A percentile compares a stretch with the other conserved stretches of the same genome.
Evolutionary conservation across 1,140 invertebrate genomes (phyloP).

Genomic region (Berghia stephanieae): DNA sequence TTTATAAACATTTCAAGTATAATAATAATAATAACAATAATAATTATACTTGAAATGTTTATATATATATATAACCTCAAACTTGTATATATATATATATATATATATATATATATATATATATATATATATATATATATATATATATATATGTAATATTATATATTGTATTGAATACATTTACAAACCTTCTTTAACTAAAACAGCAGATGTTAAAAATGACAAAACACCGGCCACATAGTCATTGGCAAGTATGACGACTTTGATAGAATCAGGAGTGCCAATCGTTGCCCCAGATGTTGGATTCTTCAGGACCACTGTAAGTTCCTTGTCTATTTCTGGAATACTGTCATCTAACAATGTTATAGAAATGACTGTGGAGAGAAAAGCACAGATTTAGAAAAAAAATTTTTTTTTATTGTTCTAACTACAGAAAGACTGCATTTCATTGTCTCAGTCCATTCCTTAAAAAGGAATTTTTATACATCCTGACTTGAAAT

Average conservation of each 20-base stretch:
- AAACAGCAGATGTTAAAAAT: constrained; percentile 50
- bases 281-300: constrained; percentile 53
- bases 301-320: constrained; percentile 50
- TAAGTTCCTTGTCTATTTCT: constrained; percentile 56
- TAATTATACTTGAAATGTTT: no score
- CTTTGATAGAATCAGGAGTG: constrained; percentile 39
- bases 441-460: no score
- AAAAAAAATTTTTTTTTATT: constrained; percentile 1
- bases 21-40: no score
- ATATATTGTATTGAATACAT: not conserved
- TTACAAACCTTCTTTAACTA: constrained; percentile 57
- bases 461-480: no score
- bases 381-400: constrained; percentile 11
- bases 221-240: constrained; percentile 59
- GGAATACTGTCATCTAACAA: constrained; percentile 57
- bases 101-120: no score
- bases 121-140: no score
- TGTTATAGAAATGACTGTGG: constrained; percentile 59
- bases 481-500: no score
- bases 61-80: no score
- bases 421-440: no score
- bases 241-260: constrained; percentile 62
- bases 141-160: no score
- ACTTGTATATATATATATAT: no score
- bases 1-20: no score